phyloP scores from a whole-genome alignment of 2,797 vertebrate genomes.

The Coregonus suidteri region DNA sequence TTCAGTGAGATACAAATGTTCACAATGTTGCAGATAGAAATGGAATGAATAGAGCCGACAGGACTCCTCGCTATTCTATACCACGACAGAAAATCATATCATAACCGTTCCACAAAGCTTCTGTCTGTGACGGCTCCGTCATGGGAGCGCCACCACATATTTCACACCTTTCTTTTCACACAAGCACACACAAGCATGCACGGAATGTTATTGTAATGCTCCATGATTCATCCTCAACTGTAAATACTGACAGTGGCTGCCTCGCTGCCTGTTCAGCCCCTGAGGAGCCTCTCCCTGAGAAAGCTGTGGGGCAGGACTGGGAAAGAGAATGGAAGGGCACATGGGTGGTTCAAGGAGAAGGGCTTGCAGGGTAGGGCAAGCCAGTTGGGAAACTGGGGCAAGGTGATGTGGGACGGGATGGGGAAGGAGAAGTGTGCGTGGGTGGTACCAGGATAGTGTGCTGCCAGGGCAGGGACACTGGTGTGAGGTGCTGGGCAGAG shows the following conservation, averaged over 20 bases:
- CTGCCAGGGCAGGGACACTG: no score
- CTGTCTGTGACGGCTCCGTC: constrained; percentile 45
- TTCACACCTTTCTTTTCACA: constrained; percentile 47
- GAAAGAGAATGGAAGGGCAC: not conserved
- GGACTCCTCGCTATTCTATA: not conserved
- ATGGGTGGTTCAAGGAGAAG: not conserved
- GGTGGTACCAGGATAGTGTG: no score
- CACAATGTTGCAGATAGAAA: not conserved
- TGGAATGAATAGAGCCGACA: not conserved
- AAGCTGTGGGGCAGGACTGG: constrained; percentile 30
- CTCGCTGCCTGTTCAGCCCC: not conserved
- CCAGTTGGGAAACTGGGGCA: no score
- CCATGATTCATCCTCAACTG: constrained; percentile 72
- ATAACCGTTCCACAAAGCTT: not conserved
- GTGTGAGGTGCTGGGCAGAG: no score
- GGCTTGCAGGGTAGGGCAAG: no score
- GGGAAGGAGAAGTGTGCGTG: no score
- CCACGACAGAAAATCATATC: not conserved
- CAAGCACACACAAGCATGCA: constrained; percentile 58
- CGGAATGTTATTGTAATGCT: constrained; percentile 78
- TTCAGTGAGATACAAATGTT: not conserved
- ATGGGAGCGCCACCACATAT: constrained; percentile 71
- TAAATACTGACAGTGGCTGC: constrained; percentile 75
- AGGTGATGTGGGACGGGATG: no score
- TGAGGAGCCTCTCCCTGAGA: constrained; percentile 29